These are phyloP conservation scores for Cynocephalus volans DNA, from an alignment of 2,113 vertebrate genomes.

Conservation along the genomic window DNA sequence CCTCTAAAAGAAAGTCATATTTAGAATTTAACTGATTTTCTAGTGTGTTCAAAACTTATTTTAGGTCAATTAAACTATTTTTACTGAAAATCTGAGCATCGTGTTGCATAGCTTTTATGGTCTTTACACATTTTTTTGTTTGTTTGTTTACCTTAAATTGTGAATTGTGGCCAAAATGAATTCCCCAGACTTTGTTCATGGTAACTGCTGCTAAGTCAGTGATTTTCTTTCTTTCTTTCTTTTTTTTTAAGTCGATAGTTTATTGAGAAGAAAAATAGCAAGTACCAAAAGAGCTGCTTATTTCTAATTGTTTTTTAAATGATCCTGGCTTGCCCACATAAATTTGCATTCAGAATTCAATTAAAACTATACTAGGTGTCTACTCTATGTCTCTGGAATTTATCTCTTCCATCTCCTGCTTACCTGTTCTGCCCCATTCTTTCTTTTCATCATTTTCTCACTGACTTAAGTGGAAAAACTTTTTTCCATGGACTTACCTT, in stretches of 20 bases:
- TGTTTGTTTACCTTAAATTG: neutral
- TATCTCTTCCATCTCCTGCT: neutral
- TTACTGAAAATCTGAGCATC: neutral
- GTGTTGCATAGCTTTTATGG: neutral
- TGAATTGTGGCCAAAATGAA: neutral
- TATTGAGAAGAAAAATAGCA: neutral
- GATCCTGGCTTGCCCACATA: neutral
- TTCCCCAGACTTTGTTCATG: neutral
- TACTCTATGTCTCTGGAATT: neutral
- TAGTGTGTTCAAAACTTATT: neutral
- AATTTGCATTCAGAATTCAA: slow-evolving; percentile 21
- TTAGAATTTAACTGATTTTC: neutral
- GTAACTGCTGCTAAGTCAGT: neutral
- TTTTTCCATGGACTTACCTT: neutral
- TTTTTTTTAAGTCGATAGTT: neutral
- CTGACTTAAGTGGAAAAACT: neutral
- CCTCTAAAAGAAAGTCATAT: neutral
- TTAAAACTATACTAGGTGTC: slow-evolving; percentile 4
- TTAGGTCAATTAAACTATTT: neutral
- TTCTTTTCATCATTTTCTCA: neutral
- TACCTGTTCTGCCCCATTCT: neutral
- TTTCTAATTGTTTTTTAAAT: slow-evolving; percentile 27
- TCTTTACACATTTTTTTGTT: neutral
- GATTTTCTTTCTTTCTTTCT: no score
- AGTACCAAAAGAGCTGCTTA: neutral